Base-by-base conservation (phyloP, 2,113 vertebrate genomes). In the Scytalopus superciliaris region DNA sequence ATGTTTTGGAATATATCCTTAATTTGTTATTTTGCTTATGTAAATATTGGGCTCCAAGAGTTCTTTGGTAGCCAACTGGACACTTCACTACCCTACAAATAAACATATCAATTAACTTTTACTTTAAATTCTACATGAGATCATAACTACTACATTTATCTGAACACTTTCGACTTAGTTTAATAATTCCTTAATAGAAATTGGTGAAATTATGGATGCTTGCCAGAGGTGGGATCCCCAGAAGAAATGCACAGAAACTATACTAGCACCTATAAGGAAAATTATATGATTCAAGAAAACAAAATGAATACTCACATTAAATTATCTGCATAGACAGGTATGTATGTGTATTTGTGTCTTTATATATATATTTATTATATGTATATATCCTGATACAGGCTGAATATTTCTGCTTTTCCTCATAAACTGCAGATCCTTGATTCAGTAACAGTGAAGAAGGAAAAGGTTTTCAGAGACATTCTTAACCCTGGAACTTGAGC, bases 401-500 rank as follows among this genome's bases (percentile, higher is more conserved):
- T 21, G 33, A 10, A 23, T 70, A 63, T 39, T 69, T 89, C 55
- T 70, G 9, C 10, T 83, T 95, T 79, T 56, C 27, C 7, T 80
- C 35, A 49, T 40, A 87, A 78, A 93, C 37, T 2, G 2, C 7
- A 24, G 4, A 44, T 73, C 15, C 62, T 81, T 47, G 62, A 28
- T 87, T 91, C 27, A 79, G 37, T 15, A 90, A 7, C 37, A 91
- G 53, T 49, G 22, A 75, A 60, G 24, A 19, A 53, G 25, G 22
- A 33, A 87, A 76, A 69, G 31, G 7, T 84, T 87, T 94, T 82
- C 40, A 56, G 67, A 67, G 6, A 62, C 40, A 19, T 70, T 90
- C 93, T 90, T 95, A 91, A 86, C 84, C 75, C 75, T 85, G 64
- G 88, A 75, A 57, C 33, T 63, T 60, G 11, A 84, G 56, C 25